phyloP scores from a whole-genome alignment of 2,797 vertebrate species.

The Fistularia commersonii region DNA sequence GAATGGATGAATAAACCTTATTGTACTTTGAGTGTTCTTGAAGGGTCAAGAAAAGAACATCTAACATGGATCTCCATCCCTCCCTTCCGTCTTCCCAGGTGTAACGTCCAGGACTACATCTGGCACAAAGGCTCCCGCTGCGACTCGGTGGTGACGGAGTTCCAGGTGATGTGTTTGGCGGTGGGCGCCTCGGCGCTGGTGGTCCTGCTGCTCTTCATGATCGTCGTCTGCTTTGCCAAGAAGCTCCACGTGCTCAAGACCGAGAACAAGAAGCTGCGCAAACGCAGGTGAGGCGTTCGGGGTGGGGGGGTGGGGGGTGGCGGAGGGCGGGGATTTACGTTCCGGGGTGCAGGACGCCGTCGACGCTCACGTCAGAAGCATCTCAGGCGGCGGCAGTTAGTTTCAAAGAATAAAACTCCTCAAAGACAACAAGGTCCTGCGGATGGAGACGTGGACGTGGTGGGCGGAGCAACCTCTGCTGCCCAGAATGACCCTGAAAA shows the following conservation, averaged over 20 bases:
- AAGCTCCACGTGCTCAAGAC: slow-evolving; percentile 96
- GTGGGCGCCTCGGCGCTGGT: slow-evolving; percentile 88
- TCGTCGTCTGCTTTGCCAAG: slow-evolving; percentile 96
- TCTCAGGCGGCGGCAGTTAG: too few species aligned
- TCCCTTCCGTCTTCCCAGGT: slow-evolving; percentile 66
- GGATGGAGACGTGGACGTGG: too few species aligned
- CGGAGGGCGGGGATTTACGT: not conserved
- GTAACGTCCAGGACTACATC: slow-evolving; percentile 95
- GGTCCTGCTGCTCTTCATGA: slow-evolving; percentile 95
- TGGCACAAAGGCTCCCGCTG: slow-evolving; percentile 95
- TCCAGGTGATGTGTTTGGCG: slow-evolving; percentile 95
- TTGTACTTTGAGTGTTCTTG: too few species aligned
- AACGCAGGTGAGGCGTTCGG: slow-evolving; percentile 82
- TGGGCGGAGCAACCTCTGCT: too few species aligned
- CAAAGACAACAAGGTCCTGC: too few species aligned
- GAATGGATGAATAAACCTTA: too few species aligned
- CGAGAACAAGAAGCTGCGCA: slow-evolving; percentile 92
- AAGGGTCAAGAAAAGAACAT: too few species aligned
- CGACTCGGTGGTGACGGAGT: slow-evolving; percentile 93
- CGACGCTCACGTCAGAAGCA: too few species aligned
- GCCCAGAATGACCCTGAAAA: too few species aligned
- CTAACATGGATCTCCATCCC: too few species aligned
- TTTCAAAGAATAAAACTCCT: too few species aligned
- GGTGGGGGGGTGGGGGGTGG: not conserved
- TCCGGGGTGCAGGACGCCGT: too few species aligned